Base-by-base conservation (phyloP, 2,113 vertebrate genomes). In the Bostrychus sinensis region DNA sequence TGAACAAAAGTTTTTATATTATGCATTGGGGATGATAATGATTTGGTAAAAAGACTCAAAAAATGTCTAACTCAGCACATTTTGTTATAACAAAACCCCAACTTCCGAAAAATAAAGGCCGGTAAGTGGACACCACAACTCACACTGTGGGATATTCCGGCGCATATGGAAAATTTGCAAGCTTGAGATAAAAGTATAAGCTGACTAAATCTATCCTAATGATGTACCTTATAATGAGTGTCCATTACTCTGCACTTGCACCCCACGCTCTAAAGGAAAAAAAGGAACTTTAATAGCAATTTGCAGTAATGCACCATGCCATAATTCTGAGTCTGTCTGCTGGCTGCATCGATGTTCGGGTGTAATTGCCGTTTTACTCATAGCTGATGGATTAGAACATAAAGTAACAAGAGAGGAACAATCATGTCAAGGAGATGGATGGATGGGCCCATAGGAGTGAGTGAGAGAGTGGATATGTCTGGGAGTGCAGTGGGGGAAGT, bases 341-440 rank as follows among this genome's bases (percentile, higher is more conserved):
- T 83, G 81, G 90, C 91, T 60, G 91, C 93, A 92, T 75, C 77
- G 89, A 83, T 91, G 92, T 82, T 74, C 82, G 82, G 91, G 89
- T 90, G 88, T 95, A 95, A 95, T 93, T 94, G 92, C 91, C 90
- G 86, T 93, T 94, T 94, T 93, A 88, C 88, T 92, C 90, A 93
- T 86, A 71, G 79, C 88, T 89, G 89, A 95, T 90, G 94, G 93
- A 96, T 94, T 94, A 91, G 77, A 93, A 94, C 84, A 89, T 93
- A 94, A 95, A 94, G 89, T 91, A 94, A 94, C 90, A 93, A 93
- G 90, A 92, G 91, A 72, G 88, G 86, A 84, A 90, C 87, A 94
- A 93, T 93, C 92, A 93, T 89, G 85, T 92, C 91, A 92, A 88
- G 89, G 91, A 91, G 79, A 92, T 84, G 82, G 89, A 92, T 91